Base-by-base conservation (phyloP, 2,797 vertebrate genomes). In the Myripristis murdjan region DNA sequence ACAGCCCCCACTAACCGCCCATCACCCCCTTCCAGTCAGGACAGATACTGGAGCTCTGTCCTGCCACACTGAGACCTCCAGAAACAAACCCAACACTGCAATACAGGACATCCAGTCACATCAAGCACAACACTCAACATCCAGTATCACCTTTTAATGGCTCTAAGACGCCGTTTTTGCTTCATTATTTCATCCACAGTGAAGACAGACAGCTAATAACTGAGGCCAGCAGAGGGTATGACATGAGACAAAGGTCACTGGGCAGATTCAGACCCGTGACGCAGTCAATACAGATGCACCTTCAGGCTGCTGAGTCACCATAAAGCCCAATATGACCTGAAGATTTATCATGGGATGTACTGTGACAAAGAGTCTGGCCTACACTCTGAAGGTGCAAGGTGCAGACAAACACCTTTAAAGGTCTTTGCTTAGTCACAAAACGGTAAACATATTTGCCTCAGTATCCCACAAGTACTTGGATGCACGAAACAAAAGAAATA, bases 221-320 rank as follows among this genome's bases (percentile, higher is more conserved):
- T n/a, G n/a, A n/a, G n/a, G n/a, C n/a, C n/a, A n/a, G n/a, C 20
- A 20, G 20, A 57, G n/a, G 16, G 4, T n/a, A 10, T 3, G 9
- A 35, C 15, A 4, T 1, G 20, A 20, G 28, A 31, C 28, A 31
- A 6, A 2, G 0, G 10, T 61, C 26, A 22, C 26, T 2, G 5
- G 12, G n/a, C 10, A 16, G 31, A 57, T 49, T 72, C 62, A 63
- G 47, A 67, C 35, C 10, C 20, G 6, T 70, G 64, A 66, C 26
- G 22, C 2, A 1, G 33, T 28, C 41, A 24, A 20, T 11, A 10
- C 57, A 31, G 23, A 28, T 1, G 8, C 1, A 15, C 11, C 15
- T 53, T 37, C 41, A 51, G 6, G 22, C 31, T 54, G 73, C 68
- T 60, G 77, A 76, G 54, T 79, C 81, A 78, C 22, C 44, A 22